phyloP scores from a whole-genome alignment of 2,797 vertebrate genomes.

The Labroides dimidiatus region DNA sequence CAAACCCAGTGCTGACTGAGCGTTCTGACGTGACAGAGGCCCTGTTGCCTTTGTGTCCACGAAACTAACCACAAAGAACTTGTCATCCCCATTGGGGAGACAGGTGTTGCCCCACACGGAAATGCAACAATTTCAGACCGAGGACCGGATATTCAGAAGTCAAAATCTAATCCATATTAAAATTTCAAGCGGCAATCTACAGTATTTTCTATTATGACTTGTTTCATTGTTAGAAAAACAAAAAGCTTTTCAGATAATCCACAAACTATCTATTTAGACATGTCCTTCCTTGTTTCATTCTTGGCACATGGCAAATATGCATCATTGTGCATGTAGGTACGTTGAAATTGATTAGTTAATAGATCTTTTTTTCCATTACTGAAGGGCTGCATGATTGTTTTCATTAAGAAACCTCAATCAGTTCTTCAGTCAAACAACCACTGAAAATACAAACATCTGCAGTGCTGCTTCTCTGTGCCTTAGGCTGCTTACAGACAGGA shows the following conservation, averaged over 20 bases:
- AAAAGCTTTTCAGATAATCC: too few relatives aligned
- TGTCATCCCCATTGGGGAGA: slow-evolving; percentile 14
- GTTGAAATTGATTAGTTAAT: too few relatives aligned
- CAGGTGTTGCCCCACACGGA: slow-evolving; percentile 11
- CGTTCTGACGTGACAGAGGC: slow-evolving; percentile 47
- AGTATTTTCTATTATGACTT: too few relatives aligned
- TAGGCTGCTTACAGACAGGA: neutral
- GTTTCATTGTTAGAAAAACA: too few relatives aligned
- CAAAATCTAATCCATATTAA: neutral
- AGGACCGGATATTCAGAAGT: neutral
- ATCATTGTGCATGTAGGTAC: too few relatives aligned
- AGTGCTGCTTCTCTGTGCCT: neutral
- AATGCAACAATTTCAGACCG: slow-evolving; percentile 12
- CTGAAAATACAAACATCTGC: neutral
- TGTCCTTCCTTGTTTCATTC: too few relatives aligned
- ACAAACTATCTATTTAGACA: too few relatives aligned
- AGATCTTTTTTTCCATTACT: neutral
- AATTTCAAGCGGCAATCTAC: too few relatives aligned
- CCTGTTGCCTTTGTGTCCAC: slow-evolving; percentile 63
- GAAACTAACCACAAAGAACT: slow-evolving; percentile 56
- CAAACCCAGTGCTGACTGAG: slow-evolving; percentile 69
- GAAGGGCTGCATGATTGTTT: too few relatives aligned
- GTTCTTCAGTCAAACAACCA: too few relatives aligned
- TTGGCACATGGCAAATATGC: too few relatives aligned
- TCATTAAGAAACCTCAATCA: too few relatives aligned